These are phyloP conservation scores for Aphaenogaster floridana DNA, from an alignment of 1,140 invertebrate genomes.

Conservation along the genomic window DNA sequence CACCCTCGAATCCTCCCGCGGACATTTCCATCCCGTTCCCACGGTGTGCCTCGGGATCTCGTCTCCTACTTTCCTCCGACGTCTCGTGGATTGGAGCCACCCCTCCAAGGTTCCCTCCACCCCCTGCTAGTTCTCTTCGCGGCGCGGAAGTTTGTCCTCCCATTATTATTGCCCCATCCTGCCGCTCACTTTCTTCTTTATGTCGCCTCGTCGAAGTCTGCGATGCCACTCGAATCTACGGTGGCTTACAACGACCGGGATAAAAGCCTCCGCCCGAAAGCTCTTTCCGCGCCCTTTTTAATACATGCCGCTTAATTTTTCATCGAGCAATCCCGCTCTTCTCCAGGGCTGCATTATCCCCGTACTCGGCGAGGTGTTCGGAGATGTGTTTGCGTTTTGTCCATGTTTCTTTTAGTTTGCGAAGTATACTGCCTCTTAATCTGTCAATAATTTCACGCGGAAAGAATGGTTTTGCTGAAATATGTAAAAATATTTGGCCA, in stretches of 20 bases:
- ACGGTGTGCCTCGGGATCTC: constrained; percentile 52
- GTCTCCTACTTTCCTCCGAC: too few relatives aligned
- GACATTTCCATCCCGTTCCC: constrained; percentile 70
- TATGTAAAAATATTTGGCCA: too few relatives aligned
- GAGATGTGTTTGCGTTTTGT: neutral
- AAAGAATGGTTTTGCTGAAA: too few relatives aligned
- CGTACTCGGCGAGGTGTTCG: constrained; percentile 7
- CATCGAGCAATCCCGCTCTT: constrained; percentile 49
- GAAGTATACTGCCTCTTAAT: neutral
- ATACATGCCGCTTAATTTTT: constrained; percentile 65
- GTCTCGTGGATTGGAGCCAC: neutral
- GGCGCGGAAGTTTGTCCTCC: constrained; percentile 54
- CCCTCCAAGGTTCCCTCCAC: neutral
- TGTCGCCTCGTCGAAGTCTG: constrained; percentile 53
- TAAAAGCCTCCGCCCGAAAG: constrained; percentile 40
- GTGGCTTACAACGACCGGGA: constrained; percentile 22
- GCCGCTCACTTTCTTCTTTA: constrained; percentile 42
- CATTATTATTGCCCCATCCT: constrained; percentile 60
- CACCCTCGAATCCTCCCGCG: constrained; percentile 70
- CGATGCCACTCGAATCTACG: constrained; percentile 59
- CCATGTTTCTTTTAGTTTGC: constrained; percentile 25
- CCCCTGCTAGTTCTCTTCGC: constrained; percentile 58
- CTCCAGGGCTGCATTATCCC: constrained; percentile 30
- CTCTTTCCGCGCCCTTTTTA: constrained; percentile 45
- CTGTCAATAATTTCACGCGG: neutral